These are phyloP conservation scores for Drosophila santomea DNA, from an alignment of 1,140 invertebrate species.

Conservation along the genomic window DNA sequence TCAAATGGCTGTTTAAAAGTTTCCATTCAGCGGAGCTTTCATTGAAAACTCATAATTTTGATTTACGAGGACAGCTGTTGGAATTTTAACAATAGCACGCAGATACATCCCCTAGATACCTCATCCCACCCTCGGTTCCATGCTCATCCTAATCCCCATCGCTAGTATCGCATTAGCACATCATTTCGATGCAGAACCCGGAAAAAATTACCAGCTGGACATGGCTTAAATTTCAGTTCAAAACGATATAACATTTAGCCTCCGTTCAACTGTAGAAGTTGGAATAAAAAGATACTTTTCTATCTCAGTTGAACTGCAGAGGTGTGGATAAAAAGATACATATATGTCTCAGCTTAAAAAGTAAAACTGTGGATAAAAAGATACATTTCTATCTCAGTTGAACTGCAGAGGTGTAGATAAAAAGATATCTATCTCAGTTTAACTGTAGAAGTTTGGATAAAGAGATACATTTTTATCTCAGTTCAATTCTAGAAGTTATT, in stretches of 20 bases:
- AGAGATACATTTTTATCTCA: background rate
- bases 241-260: background rate
- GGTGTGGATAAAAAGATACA: slow-evolving; percentile 1
- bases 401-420: background rate
- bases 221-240: slow-evolving; percentile 9
- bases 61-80: slow-evolving; percentile 74
- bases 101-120: slow-evolving; percentile 29
- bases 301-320: background rate
- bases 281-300: too few species aligned
- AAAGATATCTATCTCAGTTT: too few species aligned
- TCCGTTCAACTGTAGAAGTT: background rate
- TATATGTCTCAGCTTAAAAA: too few species aligned
- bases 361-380: too few species aligned
- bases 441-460: background rate
- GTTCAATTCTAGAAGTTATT: background rate
- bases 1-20: slow-evolving; percentile 46
- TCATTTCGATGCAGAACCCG: slow-evolving; percentile 47
- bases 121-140: slow-evolving; percentile 9
- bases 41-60: slow-evolving; percentile 75
- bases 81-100: slow-evolving; percentile 47
- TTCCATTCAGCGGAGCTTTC: slow-evolving; percentile 51
- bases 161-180: slow-evolving; percentile 66
- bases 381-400: background rate
- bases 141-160: slow-evolving; percentile 48
- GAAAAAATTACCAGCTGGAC: slow-evolving; percentile 42